phyloP scores from a whole-genome alignment of 2,797 vertebrate species.

The Enteromius unitaeniatus region DNA sequence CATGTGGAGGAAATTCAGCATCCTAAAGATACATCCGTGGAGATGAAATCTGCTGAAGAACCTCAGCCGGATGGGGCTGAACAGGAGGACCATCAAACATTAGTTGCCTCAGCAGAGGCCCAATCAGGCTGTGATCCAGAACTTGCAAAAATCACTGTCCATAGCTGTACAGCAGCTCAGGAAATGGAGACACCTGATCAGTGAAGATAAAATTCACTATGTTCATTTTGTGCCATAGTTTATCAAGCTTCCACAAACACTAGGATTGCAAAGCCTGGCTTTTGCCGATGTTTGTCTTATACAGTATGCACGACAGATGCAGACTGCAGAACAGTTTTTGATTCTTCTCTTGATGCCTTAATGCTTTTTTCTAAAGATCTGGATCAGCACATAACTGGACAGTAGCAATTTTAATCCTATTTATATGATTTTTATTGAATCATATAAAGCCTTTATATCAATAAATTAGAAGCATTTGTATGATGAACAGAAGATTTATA shows the following conservation, averaged over 20 bases:
- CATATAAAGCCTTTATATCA: constrained; percentile 62
- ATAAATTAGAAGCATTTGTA: constrained; percentile 59
- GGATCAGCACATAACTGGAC: constrained; percentile 58
- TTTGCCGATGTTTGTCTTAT: constrained; percentile 32
- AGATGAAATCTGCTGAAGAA: constrained; percentile 36
- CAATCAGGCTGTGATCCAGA: constrained; percentile 31
- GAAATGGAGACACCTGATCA: constrained; percentile 28
- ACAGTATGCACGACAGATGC: constrained; percentile 21
- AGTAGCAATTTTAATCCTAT: constrained; percentile 59
- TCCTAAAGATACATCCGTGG: neutral
- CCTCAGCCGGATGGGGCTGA: constrained; percentile 24
- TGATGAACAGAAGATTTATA: constrained; percentile 57
- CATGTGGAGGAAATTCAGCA: constrained; percentile 4
- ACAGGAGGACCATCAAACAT: constrained; percentile 18
- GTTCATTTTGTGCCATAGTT: constrained; percentile 57
- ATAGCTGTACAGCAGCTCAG: constrained; percentile 38
- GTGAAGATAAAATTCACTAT: constrained; percentile 37
- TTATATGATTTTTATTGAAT: constrained; percentile 58
- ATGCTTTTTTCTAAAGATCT: constrained; percentile 53
- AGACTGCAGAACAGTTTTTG: constrained; percentile 45
- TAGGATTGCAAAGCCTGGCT: constrained; percentile 45
- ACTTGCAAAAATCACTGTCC: constrained; percentile 37
- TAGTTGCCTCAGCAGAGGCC: constrained; percentile 25
- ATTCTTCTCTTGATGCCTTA: constrained; percentile 60
- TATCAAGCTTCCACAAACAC: constrained; percentile 54